Conservation (phyloP, 2,888 invertebrate species). For the Mythimna impura region DNA sequence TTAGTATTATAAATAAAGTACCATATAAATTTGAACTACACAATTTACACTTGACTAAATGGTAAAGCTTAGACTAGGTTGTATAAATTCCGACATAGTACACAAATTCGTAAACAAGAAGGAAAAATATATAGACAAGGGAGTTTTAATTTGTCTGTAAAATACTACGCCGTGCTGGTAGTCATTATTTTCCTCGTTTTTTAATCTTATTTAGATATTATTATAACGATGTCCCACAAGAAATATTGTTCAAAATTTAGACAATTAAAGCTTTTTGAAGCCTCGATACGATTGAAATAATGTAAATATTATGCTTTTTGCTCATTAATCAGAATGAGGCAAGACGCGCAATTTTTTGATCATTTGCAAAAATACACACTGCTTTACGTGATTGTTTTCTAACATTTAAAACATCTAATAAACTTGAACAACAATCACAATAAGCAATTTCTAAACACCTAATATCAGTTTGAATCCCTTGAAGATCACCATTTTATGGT, state of each 20-base stretch:
- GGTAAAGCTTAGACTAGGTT: slow-evolving; percentile 43
- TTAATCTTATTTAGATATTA: neutral
- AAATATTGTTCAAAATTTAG: slow-evolving; percentile 11
- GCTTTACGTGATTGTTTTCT: slow-evolving; percentile 23
- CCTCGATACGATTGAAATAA: slow-evolving; percentile 6
- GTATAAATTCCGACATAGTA: slow-evolving; percentile 18
- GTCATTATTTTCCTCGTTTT: neutral
- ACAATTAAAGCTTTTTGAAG: slow-evolving; percentile 20
- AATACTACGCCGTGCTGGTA: neutral
- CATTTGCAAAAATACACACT: slow-evolving; percentile 35
- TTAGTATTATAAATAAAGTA: slow-evolving; percentile 15
- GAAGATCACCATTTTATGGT: slow-evolving; percentile 62
- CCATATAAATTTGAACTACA: slow-evolving; percentile 46
- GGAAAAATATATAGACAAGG: neutral
- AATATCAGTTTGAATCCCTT: slow-evolving; percentile 42
- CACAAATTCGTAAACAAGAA: slow-evolving; percentile 1
- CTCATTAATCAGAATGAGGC: slow-evolving; percentile 15
- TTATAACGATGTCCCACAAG: neutral
- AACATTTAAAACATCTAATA: slow-evolving; percentile 47
- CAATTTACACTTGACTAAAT: slow-evolving; percentile 22
- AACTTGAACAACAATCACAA: slow-evolving; percentile 49
- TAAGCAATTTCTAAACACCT: slow-evolving; percentile 45
- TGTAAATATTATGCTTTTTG: slow-evolving; percentile 34
- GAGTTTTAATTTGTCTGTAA: neutral
- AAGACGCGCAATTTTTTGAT: neutral